Conservation (phyloP, 2,888 invertebrate genomes). For the Lysandra bellargus region DNA sequence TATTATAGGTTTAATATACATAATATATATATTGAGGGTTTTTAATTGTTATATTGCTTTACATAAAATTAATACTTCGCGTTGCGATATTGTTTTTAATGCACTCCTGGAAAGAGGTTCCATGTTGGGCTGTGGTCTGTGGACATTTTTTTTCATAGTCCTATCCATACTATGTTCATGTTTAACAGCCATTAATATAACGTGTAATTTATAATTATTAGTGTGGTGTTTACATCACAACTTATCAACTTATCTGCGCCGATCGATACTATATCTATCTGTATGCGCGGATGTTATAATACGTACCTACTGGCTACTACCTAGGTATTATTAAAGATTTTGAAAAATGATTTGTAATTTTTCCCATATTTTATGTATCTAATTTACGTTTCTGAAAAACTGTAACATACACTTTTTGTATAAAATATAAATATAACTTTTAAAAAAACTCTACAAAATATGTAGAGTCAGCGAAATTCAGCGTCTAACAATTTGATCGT, state of each 20-base stretch:
- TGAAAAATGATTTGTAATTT: background rate
- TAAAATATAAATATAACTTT: too few species aligned
- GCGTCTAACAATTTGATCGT: too few species aligned
- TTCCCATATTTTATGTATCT: background rate
- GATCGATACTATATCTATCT: conserved; percentile 32
- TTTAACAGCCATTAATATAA: background rate
- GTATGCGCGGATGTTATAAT: conserved; percentile 10
- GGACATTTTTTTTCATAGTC: background rate
- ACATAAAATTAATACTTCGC: background rate
- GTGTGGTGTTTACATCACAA: background rate
- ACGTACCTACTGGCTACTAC: too few species aligned
- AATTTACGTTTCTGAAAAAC: background rate
- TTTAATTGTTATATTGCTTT: too few species aligned
- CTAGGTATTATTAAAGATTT: background rate
- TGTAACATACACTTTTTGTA: too few species aligned
- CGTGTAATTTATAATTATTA: background rate
- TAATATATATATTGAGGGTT: too few species aligned
- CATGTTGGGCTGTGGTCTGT: too few species aligned
- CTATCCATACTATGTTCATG: background rate
- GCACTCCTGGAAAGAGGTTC: background rate
- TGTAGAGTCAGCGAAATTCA: too few species aligned
- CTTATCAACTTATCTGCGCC: conserved; percentile 32
- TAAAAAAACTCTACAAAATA: too few species aligned
- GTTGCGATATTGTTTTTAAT: background rate
- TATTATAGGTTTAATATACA: too few species aligned